Percentiles rank a stretch among this genome's conserved stretches.
These are phyloP conservation scores for Hormaphis cornu DNA, from an alignment of 1,140 invertebrate species.

Conservation along the genomic window DNA sequence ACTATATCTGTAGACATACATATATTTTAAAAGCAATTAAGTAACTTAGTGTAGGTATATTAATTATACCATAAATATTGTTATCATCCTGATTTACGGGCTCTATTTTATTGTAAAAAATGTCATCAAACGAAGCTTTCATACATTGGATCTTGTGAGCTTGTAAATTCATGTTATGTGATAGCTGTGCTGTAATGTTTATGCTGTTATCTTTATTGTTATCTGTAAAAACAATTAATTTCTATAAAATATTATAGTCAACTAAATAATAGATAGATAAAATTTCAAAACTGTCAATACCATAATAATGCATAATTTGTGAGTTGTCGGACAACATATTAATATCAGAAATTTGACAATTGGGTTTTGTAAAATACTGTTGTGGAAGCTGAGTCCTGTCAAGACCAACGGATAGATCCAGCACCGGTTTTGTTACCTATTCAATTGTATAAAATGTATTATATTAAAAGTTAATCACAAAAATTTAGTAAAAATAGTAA, in stretches of 20 bases:
- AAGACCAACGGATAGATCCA: constrained; percentile 27
- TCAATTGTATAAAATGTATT: neutral
- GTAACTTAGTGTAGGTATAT: neutral
- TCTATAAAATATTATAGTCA: neutral
- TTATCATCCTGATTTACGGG: constrained; percentile 9
- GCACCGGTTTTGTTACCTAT: constrained; percentile 1
- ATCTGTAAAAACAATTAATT: neutral
- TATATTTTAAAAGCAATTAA: too few species aligned
- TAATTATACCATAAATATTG: constrained; percentile 12
- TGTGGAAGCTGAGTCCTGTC: constrained; percentile 2
- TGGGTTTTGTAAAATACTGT: constrained; percentile 23
- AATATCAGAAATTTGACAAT: neutral
- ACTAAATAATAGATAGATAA: neutral
- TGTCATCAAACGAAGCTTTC: constrained; percentile 70
- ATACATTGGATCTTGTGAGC: constrained; percentile 66
- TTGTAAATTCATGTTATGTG: constrained; percentile 50
- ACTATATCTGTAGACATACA: too few species aligned
- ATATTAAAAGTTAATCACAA: neutral
- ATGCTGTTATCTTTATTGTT: constrained; percentile 2
- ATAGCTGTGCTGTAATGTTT: constrained; percentile 50
- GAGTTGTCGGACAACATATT: neutral
- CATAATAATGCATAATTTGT: constrained; percentile 14
- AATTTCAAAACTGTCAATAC: neutral
- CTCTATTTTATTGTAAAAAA: constrained; percentile 18
- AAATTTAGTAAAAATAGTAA: neutral